Evolutionary conservation across 2,888 invertebrate genomes (phyloP).

Genomic region (Meiosimyza decipiens): DNA sequence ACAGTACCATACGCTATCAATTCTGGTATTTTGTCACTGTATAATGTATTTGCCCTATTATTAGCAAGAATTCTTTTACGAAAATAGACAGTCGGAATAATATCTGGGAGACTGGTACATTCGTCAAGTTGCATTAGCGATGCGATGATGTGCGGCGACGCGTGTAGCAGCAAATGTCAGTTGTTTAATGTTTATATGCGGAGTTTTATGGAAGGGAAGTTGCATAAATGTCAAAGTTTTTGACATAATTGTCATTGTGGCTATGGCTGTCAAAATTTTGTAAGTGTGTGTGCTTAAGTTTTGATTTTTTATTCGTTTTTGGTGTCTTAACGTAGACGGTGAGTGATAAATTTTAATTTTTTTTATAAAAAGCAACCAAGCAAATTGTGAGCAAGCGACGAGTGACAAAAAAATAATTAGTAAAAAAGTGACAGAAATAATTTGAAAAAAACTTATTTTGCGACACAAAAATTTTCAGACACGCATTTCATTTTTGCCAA

Average conservation of each 20-base stretch:
- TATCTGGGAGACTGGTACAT: too few relatives aligned
- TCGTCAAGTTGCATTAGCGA: too few relatives aligned
- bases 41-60: too few relatives aligned
- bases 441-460: constrained; percentile 1
- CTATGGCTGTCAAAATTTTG: constrained; percentile 1
- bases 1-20: too few relatives aligned
- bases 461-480: neutral
- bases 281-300: constrained; percentile 7
- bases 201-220: neutral
- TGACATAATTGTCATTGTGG: neutral
- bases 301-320: constrained; percentile 15
- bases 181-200: too few relatives aligned
- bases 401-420: constrained; percentile 9
- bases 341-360: too few relatives aligned
- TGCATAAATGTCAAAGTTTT: constrained; percentile 20
- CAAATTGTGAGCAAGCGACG: constrained; percentile 6
- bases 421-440: neutral
- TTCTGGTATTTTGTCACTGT: too few relatives aligned
- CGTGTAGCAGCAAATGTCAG: neutral
- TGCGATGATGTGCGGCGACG: too few relatives aligned
- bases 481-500: too few relatives aligned
- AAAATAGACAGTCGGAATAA: too few relatives aligned
- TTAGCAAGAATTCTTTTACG: too few relatives aligned
- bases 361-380: constrained; percentile 5
- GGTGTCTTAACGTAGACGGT: constrained; percentile 14